These are phyloP conservation scores for Sceloporus undulatus DNA, from an alignment of 2,113 vertebrate genomes.

Conservation along the genomic window DNA sequence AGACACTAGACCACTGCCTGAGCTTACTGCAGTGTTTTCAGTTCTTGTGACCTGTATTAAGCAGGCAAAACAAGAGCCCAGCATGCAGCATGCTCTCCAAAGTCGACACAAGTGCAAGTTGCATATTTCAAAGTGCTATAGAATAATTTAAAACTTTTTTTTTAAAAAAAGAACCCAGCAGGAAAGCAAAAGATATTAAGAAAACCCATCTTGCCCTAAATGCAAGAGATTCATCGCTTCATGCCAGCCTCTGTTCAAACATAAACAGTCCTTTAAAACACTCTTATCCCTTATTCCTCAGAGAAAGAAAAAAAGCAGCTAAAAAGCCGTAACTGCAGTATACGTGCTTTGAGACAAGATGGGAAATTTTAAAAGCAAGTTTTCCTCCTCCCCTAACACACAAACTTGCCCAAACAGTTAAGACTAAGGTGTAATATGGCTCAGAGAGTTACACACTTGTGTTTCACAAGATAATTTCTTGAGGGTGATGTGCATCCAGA, in stretches of 20 bases:
- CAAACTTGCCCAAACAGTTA: not conserved
- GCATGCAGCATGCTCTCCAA: not conserved
- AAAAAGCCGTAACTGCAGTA: not conserved
- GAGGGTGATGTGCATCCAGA: not conserved
- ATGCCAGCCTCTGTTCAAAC: conserved; percentile 4
- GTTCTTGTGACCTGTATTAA: not conserved
- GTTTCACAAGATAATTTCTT: not conserved
- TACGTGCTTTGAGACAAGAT: not conserved
- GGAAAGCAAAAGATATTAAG: conserved; percentile 8
- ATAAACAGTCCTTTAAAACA: conserved; percentile 13
- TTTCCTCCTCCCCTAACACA: no score
- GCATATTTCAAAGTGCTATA: conserved; percentile 28
- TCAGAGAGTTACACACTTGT: not conserved
- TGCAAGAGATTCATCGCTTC: conserved; percentile 19
- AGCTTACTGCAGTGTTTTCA: not conserved
- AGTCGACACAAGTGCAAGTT: not conserved
- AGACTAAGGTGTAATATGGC: not conserved
- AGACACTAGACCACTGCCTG: not conserved
- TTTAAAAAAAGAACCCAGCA: not conserved
- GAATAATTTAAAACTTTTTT: not conserved
- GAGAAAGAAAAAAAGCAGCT: not conserved
- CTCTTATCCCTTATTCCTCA: not conserved
- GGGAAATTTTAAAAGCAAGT: not conserved
- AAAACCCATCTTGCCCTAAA: conserved; percentile 8
- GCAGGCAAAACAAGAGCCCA: not conserved